Base-by-base conservation (phyloP, 2,888 invertebrate genomes). In the Leptogaster cylindrica region DNA sequence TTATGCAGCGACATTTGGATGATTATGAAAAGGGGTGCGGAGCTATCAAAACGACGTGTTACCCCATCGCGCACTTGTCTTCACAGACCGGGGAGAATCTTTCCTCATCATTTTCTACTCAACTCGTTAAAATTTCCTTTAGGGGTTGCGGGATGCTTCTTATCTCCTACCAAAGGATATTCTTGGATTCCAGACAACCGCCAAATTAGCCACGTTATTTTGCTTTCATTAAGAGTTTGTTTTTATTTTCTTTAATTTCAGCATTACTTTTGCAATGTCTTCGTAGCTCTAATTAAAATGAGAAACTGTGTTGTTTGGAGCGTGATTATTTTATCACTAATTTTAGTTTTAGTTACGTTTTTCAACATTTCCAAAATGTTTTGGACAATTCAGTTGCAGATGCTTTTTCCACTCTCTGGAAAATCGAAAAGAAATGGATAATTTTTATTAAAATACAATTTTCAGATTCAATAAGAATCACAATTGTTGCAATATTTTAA, bases 51-150 rank as follows among this genome's bases (percentile, higher is more conserved):
- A 39, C 58, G 58, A 58, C 58, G 58, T 58, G 58, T 36, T 58
- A 58, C 58, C 55, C n/a, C 58, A 58, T 39, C 20, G 58, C 41
- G 39, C 20, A 58, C 39, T 41, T 41, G 58, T 25, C 36, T 58
- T 58, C 36, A 39, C 41, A 39, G 20, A 23, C 58, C 39, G 18
- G 27, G 41, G 41, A 39, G 33, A 58, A 58, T 58, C 58, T 58
- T 41, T 58, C 25, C 58, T 58, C 58, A 58, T 58, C 58, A 58
- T 58, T 58, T 58, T 58, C 58, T 41, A 58, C 58, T 58, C 58
- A 58, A 41, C 58, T 58, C 58, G 58, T 58, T 39, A 58, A 41
- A 16, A 41, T 58, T 39, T 58, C 27, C 31, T 36, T 58, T n/a
- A 18, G 23, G 36, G 39, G 58, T 41, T 58, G 58, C 20, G 18